These are phyloP conservation scores for Galerucella pusilla DNA, from an alignment of 2,888 invertebrate genomes.

Conservation along the genomic window DNA sequence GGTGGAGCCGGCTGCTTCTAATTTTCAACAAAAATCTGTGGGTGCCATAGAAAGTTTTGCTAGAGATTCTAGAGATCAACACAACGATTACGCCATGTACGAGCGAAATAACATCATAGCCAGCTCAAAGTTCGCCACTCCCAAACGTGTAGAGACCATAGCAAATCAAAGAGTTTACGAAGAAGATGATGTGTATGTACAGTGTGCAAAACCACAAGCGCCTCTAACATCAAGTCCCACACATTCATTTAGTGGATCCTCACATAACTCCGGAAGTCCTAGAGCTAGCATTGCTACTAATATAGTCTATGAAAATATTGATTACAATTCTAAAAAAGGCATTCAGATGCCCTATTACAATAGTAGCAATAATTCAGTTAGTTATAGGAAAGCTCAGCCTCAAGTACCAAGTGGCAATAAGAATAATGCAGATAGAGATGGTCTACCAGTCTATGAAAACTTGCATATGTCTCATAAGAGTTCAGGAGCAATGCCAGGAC, in stretches of 20 bases:
- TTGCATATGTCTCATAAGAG: constrained; percentile 56
- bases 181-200: constrained; percentile 64
- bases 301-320: constrained; percentile 85
- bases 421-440: constrained; percentile 64
- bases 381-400: constrained; percentile 82
- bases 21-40: constrained; percentile 67
- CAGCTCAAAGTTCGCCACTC: constrained; percentile 81
- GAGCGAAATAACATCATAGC: constrained; percentile 82
- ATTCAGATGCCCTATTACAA: constrained; percentile 70
- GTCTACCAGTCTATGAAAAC: constrained; percentile 68
- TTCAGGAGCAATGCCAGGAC: constrained; percentile 61
- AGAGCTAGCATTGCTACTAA: constrained; percentile 59
- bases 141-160: constrained; percentile 77
- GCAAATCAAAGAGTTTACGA: constrained; percentile 61
- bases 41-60: constrained; percentile 76
- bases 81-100: constrained; percentile 69
- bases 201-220: constrained; percentile 63
- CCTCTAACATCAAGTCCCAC: constrained; percentile 67
- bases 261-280: constrained; percentile 69
- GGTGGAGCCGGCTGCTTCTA: constrained; percentile 53
- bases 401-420: constrained; percentile 76
- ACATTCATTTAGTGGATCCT: constrained; percentile 71
- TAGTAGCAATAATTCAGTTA: constrained; percentile 65
- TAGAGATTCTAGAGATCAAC: constrained; percentile 62
- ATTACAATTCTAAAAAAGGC: constrained; percentile 73